phyloP scores from a whole-genome alignment of 2,797 vertebrate genomes.

The Scleropages formosus region DNA sequence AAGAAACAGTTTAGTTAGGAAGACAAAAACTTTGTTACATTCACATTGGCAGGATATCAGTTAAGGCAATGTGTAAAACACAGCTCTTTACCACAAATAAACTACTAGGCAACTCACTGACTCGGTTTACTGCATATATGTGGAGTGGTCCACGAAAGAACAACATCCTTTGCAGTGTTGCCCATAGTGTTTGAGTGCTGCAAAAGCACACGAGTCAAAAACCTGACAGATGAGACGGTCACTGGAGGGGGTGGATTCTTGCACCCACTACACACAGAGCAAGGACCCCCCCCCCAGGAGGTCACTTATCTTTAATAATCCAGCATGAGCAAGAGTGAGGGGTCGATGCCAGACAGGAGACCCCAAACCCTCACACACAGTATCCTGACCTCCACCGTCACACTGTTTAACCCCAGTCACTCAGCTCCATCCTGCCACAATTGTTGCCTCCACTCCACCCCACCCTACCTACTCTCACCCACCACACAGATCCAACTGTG shows the following conservation, averaged over 20 bases:
- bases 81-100: no score
- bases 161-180: no score
- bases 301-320: not conserved
- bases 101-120: no score
- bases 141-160: no score
- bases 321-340: not conserved
- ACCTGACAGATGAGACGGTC: not conserved
- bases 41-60: no score
- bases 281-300: not conserved
- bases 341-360: not conserved
- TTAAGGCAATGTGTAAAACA: no score
- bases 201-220: no score
- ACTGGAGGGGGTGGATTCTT: not conserved
- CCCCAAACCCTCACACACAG: slow-evolving; percentile 23
- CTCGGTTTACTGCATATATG: no score
- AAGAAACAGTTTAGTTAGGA: no score
- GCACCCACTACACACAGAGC: not conserved
- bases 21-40: no score
- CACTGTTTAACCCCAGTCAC: slow-evolving; percentile 62
- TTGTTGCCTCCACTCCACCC: not conserved
- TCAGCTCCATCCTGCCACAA: slow-evolving; percentile 59
- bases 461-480: not conserved
- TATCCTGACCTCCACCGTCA: slow-evolving; percentile 58
- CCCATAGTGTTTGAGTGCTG: no score
- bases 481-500: not conserved